phyloP scores from a whole-genome alignment of 2,113 vertebrate species.

The Romanogobio albipinnatus region DNA sequence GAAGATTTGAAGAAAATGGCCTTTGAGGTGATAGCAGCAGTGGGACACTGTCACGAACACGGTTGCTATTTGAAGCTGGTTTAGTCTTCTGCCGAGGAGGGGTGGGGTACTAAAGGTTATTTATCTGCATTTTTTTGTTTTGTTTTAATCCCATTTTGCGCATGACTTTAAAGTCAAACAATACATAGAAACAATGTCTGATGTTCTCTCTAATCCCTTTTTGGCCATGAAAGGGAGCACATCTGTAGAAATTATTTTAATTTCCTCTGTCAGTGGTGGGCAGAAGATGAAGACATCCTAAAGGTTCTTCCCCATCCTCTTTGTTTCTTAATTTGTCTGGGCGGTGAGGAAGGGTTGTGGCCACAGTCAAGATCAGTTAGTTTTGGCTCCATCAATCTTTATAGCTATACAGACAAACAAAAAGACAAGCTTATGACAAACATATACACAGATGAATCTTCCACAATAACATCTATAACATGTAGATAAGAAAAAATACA shows the following conservation, averaged over 20 bases:
- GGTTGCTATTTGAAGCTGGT: slow-evolving; percentile 53
- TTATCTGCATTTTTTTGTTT: slow-evolving; percentile 71
- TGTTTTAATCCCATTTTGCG: slow-evolving; percentile 81
- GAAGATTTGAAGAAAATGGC: slow-evolving; percentile 73
- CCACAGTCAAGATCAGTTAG: slow-evolving; percentile 22
- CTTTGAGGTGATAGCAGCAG: slow-evolving; percentile 58
- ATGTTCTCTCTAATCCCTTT: slow-evolving; percentile 79
- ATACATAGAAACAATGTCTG: slow-evolving; percentile 81
- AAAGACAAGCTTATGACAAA: not conserved
- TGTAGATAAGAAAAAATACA: not conserved
- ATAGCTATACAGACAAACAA: not conserved
- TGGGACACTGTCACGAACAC: slow-evolving; percentile 55
- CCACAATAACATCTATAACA: not conserved
- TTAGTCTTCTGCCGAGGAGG: slow-evolving; percentile 20
- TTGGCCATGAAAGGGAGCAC: slow-evolving; percentile 75
- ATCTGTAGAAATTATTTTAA: slow-evolving; percentile 77
- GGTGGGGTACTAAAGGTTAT: slow-evolving; percentile 72
- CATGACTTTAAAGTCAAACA: slow-evolving; percentile 81
- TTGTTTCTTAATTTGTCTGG: not conserved
- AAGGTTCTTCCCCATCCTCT: slow-evolving; percentile 44
- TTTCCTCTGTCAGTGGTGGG: slow-evolving; percentile 61
- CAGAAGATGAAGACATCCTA: not conserved
- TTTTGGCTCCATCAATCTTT: slow-evolving; percentile 32
- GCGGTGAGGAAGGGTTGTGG: slow-evolving; percentile 12
- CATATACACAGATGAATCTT: not conserved